These are phyloP conservation scores for Acrocephalus kingi DNA, from an alignment of 2,113 vertebrate species.

Conservation along the genomic window DNA sequence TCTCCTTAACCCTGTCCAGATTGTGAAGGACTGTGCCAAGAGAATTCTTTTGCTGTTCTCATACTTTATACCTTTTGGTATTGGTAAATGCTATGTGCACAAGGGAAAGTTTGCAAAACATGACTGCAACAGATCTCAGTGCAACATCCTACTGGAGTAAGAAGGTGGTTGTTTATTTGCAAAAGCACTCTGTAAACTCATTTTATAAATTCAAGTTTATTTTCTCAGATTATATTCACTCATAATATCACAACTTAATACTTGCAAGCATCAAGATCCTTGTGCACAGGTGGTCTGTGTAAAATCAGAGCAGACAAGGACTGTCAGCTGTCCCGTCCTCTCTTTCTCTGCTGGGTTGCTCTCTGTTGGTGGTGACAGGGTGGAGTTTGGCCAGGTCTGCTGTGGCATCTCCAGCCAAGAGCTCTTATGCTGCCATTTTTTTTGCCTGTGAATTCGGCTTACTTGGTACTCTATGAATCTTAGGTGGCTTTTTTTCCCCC, in stretches of 20 bases:
- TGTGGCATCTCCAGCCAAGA: not conserved
- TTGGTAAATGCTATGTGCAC: not conserved
- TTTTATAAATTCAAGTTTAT: not conserved
- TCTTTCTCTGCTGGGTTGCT: not conserved
- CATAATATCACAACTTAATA: not conserved
- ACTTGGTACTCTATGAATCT: not conserved
- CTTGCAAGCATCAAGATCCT: not conserved
- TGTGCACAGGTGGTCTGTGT: not conserved
- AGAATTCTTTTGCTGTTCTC: not conserved
- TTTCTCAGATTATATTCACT: not conserved
- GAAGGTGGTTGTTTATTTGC: not conserved
- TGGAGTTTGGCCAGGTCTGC: not conserved
- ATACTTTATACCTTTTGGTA: not conserved
- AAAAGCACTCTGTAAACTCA: not conserved
- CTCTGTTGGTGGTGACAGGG: not conserved
- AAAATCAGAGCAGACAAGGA: not conserved
- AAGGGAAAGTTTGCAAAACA: not conserved
- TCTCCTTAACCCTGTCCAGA: not conserved
- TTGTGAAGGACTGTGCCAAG: not conserved
- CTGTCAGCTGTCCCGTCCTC: not conserved
- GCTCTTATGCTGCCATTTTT: not conserved
- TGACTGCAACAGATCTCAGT: not conserved
- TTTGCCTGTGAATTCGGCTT: not conserved
- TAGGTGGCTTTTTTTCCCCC: rapidly evolving
- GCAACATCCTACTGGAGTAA: not conserved